phyloP scores from a whole-genome alignment of 2,888 invertebrate genomes.

The Patella caerulea region DNA sequence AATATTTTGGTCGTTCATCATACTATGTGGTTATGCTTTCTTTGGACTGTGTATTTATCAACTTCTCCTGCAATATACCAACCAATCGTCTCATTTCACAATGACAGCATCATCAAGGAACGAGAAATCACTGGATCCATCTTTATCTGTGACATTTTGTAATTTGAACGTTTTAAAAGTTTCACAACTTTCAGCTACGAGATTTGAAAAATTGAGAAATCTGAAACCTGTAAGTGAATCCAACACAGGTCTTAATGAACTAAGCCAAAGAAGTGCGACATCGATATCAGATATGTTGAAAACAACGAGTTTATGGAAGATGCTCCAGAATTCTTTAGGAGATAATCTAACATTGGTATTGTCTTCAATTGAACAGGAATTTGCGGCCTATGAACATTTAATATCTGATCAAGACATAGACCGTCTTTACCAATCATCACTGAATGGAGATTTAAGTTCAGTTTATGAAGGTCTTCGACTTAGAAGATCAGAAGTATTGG shows the following conservation, averaged over 20 bases:
- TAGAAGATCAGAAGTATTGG: background rate
- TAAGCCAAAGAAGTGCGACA: background rate
- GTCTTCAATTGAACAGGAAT: background rate
- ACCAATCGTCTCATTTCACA: background rate
- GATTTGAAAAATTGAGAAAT: slow-evolving; percentile 11
- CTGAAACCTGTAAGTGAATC: background rate
- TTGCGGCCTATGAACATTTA: background rate
- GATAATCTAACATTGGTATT: background rate
- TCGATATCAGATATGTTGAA: background rate
- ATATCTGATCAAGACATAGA: background rate
- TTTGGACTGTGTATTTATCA: background rate
- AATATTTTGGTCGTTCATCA: background rate
- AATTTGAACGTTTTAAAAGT: background rate
- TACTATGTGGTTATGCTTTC: background rate
- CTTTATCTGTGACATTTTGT: slow-evolving; percentile 4
- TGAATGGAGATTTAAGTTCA: background rate
- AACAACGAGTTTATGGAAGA: background rate
- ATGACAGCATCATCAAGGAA: background rate
- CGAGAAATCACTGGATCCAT: background rate
- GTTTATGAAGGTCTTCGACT: background rate
- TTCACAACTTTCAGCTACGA: background rate
- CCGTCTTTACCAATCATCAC: background rate
- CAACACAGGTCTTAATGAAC: background rate
- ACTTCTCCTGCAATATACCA: background rate
- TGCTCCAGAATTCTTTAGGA: background rate